Percentiles rank a stretch among this genome's conserved stretches.
Conservation (phyloP, 2,888 invertebrate genomes). For the Drosophila pullipes region DNA sequence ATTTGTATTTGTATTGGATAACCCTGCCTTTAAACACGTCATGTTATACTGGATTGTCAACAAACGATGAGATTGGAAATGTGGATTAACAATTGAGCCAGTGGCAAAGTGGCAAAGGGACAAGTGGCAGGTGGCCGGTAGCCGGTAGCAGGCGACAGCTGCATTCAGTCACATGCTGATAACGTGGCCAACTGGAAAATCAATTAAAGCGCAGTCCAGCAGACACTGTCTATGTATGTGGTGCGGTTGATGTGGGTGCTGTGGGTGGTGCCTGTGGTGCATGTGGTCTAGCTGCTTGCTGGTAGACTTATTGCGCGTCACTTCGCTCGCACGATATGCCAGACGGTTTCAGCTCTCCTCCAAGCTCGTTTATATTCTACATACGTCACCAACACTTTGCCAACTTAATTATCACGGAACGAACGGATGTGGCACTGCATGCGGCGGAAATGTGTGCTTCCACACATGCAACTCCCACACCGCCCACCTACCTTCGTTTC, state of each 20-base stretch:
- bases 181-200: constrained; percentile 78
- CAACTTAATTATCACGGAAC: constrained; percentile 74
- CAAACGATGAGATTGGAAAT: constrained; percentile 7
- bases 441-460: constrained; percentile 65
- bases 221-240: constrained; percentile 8
- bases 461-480: constrained; percentile 15
- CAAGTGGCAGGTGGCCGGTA: constrained; percentile 1
- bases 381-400: background rate
- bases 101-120: background rate
- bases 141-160: constrained; percentile 44
- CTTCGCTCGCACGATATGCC: background rate
- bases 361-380: background rate
- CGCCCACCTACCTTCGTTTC: background rate
- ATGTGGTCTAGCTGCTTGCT: constrained; percentile 12
- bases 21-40: background rate
- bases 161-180: constrained; percentile 63
- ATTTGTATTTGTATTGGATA: constrained; percentile 14
- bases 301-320: constrained; percentile 38
- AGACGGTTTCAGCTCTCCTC: background rate
- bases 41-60: constrained; percentile 31
- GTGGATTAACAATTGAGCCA: constrained; percentile 39
- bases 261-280: constrained; percentile 9
- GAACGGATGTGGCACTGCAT: constrained; percentile 75
- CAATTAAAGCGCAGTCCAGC: constrained; percentile 69
- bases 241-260: constrained; percentile 11